phyloP scores from a whole-genome alignment of 2,113 vertebrate species.

The Condylura cristata region DNA sequence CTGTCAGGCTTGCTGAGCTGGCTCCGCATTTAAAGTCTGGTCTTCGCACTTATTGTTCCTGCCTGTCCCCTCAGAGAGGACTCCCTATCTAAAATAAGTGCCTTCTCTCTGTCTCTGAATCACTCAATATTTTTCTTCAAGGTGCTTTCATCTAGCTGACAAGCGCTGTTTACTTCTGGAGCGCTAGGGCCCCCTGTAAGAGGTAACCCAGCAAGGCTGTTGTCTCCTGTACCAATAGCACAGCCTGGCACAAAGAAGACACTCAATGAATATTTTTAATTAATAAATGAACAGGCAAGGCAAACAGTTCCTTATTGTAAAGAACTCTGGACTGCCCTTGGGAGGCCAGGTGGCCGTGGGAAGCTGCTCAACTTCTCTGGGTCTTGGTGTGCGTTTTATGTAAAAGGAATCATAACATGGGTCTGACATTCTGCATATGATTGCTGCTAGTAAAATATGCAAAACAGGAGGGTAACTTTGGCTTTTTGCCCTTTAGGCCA shows the following conservation, averaged over 20 bases:
- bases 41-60: background rate
- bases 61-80: background rate
- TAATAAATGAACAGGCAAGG: background rate
- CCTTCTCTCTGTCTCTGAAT: background rate
- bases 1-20: background rate
- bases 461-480: slow-evolving; percentile 19
- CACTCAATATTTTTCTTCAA: background rate
- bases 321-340: background rate
- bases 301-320: background rate
- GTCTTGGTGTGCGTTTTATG: background rate
- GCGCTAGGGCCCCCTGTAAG: background rate
- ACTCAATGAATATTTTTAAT: slow-evolving; percentile 8
- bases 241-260: background rate
- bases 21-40: background rate
- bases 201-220: background rate
- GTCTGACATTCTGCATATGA: background rate
- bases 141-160: background rate
- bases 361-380: slow-evolving; percentile 31
- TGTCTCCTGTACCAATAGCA: background rate
- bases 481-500: background rate
- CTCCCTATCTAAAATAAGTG: background rate
- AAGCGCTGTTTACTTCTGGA: background rate
- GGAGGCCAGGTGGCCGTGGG: background rate
- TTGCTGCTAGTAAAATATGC: background rate
- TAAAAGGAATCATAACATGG: background rate